Evolutionary conservation across 1,140 invertebrate species (phyloP), one percentile per base, ranked within the genome.

Genomic region (Drosophila murphyi): DNA sequence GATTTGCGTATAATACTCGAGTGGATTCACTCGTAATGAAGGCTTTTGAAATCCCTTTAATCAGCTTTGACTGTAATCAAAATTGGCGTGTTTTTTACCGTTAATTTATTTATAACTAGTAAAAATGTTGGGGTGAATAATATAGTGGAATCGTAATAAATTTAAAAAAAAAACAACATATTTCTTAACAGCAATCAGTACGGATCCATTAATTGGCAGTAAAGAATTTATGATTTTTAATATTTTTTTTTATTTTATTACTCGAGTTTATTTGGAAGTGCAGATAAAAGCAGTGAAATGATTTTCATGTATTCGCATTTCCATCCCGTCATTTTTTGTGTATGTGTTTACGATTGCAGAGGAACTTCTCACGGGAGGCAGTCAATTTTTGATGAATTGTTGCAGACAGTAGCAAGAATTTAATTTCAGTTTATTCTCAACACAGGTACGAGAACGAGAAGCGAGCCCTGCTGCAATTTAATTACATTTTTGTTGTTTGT

Each of bases 401-500:
- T 10, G 41, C 12, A 45, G 60, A 47, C 31, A 78, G 41, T 39
- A 43, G 20, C 55, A 67, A 62, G 63, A 80, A 83, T 79, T 76
- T 79, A 51, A 79, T 82, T 82, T 82, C 55, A 52, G 56, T 64
- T 64, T 37, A 52, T 48, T 12, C 35, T 12, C 41, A 32, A 29
- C 45, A 39, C 45, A 7, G 45, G 41, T 12, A 32, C 10, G 37
- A 8, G 32, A 7, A 31, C 29, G 63, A 20, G 54, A 7, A 31
- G 31, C 7, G 35, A 43, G 28, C 28, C 41, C 28, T 56, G 5
- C 29, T 50, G 29, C 61, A 81, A 75, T 68, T 86, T 82, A 87
- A 87, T 86, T 86, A 87, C 76, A 82, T 70, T 0, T 43, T 67
- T 37, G 41, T 52, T 50, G 43, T 52, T 54, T 67, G 7, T 41